Conservation (phyloP, 2,797 vertebrate genomes). For the Cirrhinus molitorella region DNA sequence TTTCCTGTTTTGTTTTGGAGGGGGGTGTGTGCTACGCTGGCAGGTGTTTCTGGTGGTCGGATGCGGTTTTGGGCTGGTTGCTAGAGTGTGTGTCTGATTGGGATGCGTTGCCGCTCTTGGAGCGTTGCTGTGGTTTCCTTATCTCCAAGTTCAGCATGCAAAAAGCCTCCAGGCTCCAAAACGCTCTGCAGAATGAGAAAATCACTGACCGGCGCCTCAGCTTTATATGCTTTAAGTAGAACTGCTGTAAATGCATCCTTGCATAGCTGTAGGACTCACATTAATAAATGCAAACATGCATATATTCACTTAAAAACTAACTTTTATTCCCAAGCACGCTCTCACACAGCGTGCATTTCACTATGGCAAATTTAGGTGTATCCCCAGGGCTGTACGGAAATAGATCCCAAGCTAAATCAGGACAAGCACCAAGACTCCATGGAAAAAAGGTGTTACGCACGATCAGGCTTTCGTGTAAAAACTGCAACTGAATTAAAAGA, state of each 20-base stretch:
- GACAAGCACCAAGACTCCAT: conserved; percentile 61
- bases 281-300: not conserved
- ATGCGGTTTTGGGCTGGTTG: conserved; percentile 18
- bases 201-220: conserved; percentile 15
- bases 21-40: conserved; percentile 17
- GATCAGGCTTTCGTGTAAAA: conserved; percentile 13
- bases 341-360: not conserved
- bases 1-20: conserved; percentile 26
- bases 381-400: conserved; percentile 77
- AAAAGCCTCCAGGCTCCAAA: conserved; percentile 33
- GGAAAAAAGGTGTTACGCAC: conserved; percentile 59
- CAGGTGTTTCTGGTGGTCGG: conserved; percentile 20
- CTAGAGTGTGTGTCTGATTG: conserved; percentile 29
- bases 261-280: conserved; percentile 19
- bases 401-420: conserved; percentile 81
- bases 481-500: conserved; percentile 8
- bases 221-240: not conserved
- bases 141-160: conserved; percentile 31
- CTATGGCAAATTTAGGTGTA: conserved; percentile 75
- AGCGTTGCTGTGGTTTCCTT: conserved; percentile 30
- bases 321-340: conserved; percentile 11
- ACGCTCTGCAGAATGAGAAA: conserved; percentile 19
- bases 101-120: conserved; percentile 19
- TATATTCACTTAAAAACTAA: not conserved
- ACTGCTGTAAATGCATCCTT: conserved; percentile 15